Base-by-base conservation (phyloP, 1,140 invertebrate genomes). In the Diachasma alloeum region DNA sequence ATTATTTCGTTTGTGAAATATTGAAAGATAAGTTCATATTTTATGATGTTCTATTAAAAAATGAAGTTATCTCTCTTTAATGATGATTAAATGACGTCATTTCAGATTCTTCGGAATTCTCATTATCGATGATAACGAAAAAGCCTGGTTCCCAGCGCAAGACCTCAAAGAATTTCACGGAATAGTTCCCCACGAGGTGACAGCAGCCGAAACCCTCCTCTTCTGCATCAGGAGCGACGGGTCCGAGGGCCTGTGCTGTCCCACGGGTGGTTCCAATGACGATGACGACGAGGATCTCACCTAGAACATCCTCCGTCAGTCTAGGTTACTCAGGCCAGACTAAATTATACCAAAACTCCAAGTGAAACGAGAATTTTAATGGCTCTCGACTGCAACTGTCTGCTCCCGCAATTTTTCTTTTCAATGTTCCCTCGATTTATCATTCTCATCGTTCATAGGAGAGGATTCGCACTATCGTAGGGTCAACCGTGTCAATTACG, bases 131-230 rank as follows among this genome's bases (percentile, higher is more conserved):
- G 95, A 97, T 81, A 95, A 96, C 71, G 95, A 96, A 85, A 95
- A 96, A 76, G 95, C 96, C 11, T 97, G 96, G 96, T 98, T 97
- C 84, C 96, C 96, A 0, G 94, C 94, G 0, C 93, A 95, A 15
- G 96, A 98, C 80, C 90, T 98, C 0, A 94, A 95, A 80, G 96
- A 97, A 83, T 97, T 96, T 84, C 95, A 97, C 82, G 94, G 95
- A 67, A 95, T 98, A 69, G 91, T 94, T 76, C 93, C 94, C 0
- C 95, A 96, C 79, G 94, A 96, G 83, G 92, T 94, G 0, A 95
- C 95, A 1, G 87, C 92, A 4, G 91, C 95, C 11, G 96, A 97
- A 87, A 94, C 93, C 13, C 85, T 94, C 24, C 88, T 97, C 0
- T 97, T 97, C 89, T 96, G 96, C 83, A 96, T 97, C 79, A 91